A percentile compares a stretch with the other conserved stretches of the same genome.
Conservation (phyloP, 2,797 vertebrate genomes). For the Galagoides demidoff region DNA sequence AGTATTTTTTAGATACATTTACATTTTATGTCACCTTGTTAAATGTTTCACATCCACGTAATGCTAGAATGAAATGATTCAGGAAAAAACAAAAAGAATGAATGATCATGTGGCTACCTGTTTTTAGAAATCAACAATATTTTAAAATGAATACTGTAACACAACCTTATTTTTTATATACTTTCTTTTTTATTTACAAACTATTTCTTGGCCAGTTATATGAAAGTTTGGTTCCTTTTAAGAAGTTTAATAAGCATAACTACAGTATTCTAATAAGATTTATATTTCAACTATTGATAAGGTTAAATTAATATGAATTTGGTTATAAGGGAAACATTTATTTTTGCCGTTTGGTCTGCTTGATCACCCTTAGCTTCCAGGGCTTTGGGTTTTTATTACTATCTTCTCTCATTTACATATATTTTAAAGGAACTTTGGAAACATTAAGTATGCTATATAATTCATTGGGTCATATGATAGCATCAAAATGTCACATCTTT, state of each 20-base stretch:
- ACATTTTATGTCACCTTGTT: not conserved
- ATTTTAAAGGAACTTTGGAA: constrained; percentile 21
- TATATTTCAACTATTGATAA: not conserved
- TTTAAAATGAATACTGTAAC: not conserved
- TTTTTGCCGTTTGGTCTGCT: not conserved
- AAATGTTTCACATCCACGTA: not conserved
- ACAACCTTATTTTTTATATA: not conserved
- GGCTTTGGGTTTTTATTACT: not conserved
- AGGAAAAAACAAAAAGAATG: not conserved
- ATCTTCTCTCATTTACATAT: not conserved
- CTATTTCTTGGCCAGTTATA: not conserved
- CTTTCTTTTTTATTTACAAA: not conserved
- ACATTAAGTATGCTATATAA: not conserved
- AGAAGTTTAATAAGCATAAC: not conserved
- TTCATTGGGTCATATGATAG: not conserved
- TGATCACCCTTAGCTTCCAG: not conserved
- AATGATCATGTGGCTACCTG: not conserved
- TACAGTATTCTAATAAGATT: not conserved
- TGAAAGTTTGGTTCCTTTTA: not conserved
- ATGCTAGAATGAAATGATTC: not conserved
- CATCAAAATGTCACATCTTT: not conserved
- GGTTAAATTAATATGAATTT: constrained; percentile 4
- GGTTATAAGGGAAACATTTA: not conserved
- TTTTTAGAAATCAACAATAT: not conserved
- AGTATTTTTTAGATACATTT: not conserved